A percentile compares a stretch with the other conserved stretches of the same genome.
Conservation (phyloP, 2,113 vertebrate species). For the Sialia sialis region DNA sequence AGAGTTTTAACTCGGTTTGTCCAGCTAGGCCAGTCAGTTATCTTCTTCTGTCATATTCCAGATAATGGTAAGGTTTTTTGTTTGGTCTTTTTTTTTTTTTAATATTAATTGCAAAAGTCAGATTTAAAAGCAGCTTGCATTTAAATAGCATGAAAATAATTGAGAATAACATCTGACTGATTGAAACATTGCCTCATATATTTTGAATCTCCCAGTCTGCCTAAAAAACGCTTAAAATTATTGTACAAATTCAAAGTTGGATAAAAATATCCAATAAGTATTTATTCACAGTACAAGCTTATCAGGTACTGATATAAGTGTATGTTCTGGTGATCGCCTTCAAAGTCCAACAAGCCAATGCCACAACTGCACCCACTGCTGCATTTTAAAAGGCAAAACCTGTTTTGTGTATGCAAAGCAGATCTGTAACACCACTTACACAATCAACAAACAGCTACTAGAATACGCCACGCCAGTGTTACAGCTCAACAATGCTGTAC, state of each 20-base stretch:
- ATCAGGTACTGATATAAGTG: not conserved
- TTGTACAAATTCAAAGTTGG: constrained; percentile 1
- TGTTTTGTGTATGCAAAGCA: not conserved
- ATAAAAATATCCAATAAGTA: not conserved
- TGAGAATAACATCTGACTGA: not conserved
- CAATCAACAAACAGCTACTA: not conserved
- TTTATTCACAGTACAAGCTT: not conserved
- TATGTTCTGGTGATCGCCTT: not conserved
- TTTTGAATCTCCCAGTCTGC: not conserved
- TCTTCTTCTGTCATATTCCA: not conserved
- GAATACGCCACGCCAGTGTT: not conserved
- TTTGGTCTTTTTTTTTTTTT: not conserved
- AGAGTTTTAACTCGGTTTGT: not conserved
- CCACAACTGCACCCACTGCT: not conserved
- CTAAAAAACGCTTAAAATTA: constrained; percentile 3
- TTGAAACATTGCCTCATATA: not conserved
- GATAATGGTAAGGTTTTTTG: not conserved
- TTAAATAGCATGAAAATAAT: not conserved
- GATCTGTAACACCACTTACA: not conserved
- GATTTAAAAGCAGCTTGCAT: not conserved
- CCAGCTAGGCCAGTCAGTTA: not conserved
- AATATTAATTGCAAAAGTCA: not conserved
- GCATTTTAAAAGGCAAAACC: not conserved
- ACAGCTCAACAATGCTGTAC: not conserved
- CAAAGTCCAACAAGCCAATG: not conserved